These are phyloP conservation scores for Zaprionus camerounensis DNA, from an alignment of 1,140 invertebrate genomes.

Conservation along the genomic window DNA sequence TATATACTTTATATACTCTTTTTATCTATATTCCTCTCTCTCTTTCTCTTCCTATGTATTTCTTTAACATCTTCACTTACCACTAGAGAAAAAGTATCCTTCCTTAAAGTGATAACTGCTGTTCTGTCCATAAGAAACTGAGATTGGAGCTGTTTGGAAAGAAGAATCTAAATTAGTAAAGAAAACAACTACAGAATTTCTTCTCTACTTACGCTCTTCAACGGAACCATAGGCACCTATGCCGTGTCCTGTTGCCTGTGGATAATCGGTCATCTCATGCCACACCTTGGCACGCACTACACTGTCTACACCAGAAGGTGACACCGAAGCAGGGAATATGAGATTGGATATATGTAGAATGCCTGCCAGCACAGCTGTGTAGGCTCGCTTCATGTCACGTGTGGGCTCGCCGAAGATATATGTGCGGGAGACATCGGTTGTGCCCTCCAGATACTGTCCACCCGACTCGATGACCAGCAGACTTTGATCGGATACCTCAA, in stretches of 20 bases:
- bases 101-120: slow-evolving; percentile 88
- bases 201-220: slow-evolving; percentile 66
- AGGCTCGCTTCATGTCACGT: slow-evolving; percentile 90
- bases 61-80: slow-evolving; percentile 84
- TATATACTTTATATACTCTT: too few relatives aligned
- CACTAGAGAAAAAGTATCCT: slow-evolving; percentile 94
- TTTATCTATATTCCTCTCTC: too few relatives aligned
- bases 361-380: slow-evolving; percentile 95
- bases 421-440: slow-evolving; percentile 96
- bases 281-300: slow-evolving; percentile 92
- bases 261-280: slow-evolving; percentile 92
- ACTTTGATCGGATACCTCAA: slow-evolving; percentile 88
- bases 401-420: slow-evolving; percentile 94
- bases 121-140: slow-evolving; percentile 86
- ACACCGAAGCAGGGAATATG: slow-evolving; percentile 88
- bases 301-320: slow-evolving; percentile 89
- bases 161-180: neutral
- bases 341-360: slow-evolving; percentile 90
- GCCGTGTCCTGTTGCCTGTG: slow-evolving; percentile 95
- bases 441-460: slow-evolving; percentile 93
- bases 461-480: slow-evolving; percentile 90
- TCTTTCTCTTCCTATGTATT: too few relatives aligned
- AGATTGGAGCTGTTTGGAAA: slow-evolving; percentile 88
- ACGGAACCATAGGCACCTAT: slow-evolving; percentile 92
- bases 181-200: accelerated